These are phyloP conservation scores for Drymonia ruficornis DNA, from an alignment of 2,888 invertebrate species.

Conservation along the genomic window DNA sequence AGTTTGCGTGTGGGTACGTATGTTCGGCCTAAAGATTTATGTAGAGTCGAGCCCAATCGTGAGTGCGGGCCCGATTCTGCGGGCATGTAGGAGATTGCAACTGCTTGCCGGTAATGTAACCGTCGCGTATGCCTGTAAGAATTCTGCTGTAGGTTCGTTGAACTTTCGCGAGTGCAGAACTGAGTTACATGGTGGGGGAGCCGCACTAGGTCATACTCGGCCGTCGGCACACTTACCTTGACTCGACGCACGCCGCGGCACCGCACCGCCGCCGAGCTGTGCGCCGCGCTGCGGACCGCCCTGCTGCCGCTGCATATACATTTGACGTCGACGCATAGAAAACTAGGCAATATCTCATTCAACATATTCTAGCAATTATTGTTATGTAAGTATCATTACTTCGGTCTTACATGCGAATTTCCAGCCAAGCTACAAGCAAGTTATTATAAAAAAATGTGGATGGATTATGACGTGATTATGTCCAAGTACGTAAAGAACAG, in stretches of 20 bases:
- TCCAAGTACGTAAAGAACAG: no score
- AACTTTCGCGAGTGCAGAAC: constrained; percentile 83
- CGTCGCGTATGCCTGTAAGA: constrained; percentile 80
- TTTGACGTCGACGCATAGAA: constrained; percentile 65
- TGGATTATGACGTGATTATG: no score
- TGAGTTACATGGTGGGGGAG: constrained; percentile 73
- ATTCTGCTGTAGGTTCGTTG: constrained; percentile 80
- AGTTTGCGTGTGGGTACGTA: neutral
- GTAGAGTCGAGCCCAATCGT: constrained; percentile 14
- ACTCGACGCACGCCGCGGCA: constrained; percentile 67
- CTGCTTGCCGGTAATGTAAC: constrained; percentile 83
- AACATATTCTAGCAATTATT: constrained; percentile 50
- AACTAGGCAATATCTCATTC: constrained; percentile 68
- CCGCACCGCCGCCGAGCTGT: constrained; percentile 44
- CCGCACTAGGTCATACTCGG: constrained; percentile 81
- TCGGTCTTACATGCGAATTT: constrained; percentile 21
- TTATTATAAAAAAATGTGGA: no score
- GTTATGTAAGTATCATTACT: constrained; percentile 46
- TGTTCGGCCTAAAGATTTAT: neutral
- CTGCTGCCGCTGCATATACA: constrained; percentile 44
- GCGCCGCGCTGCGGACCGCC: constrained; percentile 16
- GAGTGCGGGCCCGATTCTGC: constrained; percentile 31
- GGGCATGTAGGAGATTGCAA: constrained; percentile 67
- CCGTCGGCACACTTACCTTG: constrained; percentile 85
- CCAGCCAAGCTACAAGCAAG: constrained; percentile 4